Evolutionary conservation across 2,888 invertebrate species (phyloP).

Genomic region (Chrysina gloriosa): DNA sequence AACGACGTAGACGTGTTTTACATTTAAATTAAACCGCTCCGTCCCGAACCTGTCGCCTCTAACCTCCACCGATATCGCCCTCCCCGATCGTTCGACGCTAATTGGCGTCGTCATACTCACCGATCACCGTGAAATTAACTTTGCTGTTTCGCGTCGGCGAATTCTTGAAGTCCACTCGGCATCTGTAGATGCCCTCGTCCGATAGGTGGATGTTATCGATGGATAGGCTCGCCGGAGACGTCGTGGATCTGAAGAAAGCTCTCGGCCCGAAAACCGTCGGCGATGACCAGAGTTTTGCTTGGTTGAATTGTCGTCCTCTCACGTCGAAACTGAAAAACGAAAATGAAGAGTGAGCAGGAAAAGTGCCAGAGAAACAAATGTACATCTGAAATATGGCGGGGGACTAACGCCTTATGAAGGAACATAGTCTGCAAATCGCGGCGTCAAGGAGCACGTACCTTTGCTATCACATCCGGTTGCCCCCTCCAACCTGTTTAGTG

Average conservation of each 20-base stretch:
- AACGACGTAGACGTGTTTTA: conserved; percentile 30
- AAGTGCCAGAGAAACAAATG: too few species aligned
- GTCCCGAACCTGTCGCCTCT: neutral
- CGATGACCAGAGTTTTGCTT: conserved; percentile 71
- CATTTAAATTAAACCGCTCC: conserved; percentile 26
- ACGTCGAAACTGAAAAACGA: conserved; percentile 70
- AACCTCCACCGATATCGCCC: too few species aligned
- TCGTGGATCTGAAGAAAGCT: conserved; percentile 69
- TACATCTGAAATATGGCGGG: too few species aligned
- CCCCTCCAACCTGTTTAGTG: too few species aligned
- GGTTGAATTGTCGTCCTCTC: conserved; percentile 68
- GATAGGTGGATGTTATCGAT: conserved; percentile 70
- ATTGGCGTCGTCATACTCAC: conserved; percentile 67
- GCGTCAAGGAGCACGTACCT: too few species aligned
- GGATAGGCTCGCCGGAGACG: conserved; percentile 70
- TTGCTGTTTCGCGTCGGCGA: conserved; percentile 79
- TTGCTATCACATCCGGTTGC: too few species aligned
- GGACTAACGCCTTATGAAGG: too few species aligned
- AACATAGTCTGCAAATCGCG: too few species aligned
- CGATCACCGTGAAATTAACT: conserved; percentile 80
- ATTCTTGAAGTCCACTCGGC: conserved; percentile 80
- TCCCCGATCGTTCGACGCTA: neutral
- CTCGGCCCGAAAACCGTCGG: conserved; percentile 69
- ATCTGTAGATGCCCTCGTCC: conserved; percentile 79
- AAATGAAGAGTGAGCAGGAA: conserved; percentile 46